These are phyloP conservation scores for Ciconia boyciana DNA, from an alignment of 2,113 vertebrate species.

Conservation along the genomic window DNA sequence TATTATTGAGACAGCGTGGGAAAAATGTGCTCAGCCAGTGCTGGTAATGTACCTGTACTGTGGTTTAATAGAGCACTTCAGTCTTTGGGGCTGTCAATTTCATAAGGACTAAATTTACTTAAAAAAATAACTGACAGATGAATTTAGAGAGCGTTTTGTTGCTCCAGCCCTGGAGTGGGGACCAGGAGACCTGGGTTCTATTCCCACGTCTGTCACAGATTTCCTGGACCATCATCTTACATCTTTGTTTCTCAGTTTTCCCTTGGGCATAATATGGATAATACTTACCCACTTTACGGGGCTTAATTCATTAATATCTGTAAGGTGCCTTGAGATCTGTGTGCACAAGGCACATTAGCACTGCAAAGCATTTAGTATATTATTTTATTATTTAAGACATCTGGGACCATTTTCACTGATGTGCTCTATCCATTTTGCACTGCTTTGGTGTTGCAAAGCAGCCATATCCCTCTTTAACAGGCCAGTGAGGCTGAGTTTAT, in stretches of 20 bases:
- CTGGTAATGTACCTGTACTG: background rate
- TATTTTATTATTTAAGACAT: slow-evolving; percentile 71
- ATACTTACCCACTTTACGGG: slow-evolving; percentile 55
- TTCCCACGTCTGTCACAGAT: slow-evolving; percentile 31
- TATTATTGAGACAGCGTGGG: background rate
- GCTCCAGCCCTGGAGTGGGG: background rate
- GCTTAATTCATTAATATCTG: slow-evolving; percentile 67
- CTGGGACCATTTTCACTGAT: slow-evolving; percentile 63
- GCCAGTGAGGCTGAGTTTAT: slow-evolving; percentile 32
- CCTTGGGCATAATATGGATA: slow-evolving; percentile 59
- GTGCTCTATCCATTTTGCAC: slow-evolving; percentile 56
- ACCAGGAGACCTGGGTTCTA: slow-evolving; percentile 22
- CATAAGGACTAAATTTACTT: slow-evolving; percentile 25
- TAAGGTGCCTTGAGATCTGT: slow-evolving; percentile 58
- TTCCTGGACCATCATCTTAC: slow-evolving; percentile 56
- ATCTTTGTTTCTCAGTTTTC: slow-evolving; percentile 61
- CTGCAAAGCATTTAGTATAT: slow-evolving; percentile 64
- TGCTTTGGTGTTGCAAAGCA: slow-evolving; percentile 56
- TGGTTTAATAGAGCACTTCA: background rate
- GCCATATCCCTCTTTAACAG: slow-evolving; percentile 32
- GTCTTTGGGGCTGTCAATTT: slow-evolving; percentile 30
- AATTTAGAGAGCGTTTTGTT: slow-evolving; percentile 18
- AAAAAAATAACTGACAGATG: slow-evolving; percentile 27
- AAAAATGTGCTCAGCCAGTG: background rate
- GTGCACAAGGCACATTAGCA: slow-evolving; percentile 56